Conservation (phyloP, 1,140 invertebrate species). For the Heliconius eleuchia region DNA sequence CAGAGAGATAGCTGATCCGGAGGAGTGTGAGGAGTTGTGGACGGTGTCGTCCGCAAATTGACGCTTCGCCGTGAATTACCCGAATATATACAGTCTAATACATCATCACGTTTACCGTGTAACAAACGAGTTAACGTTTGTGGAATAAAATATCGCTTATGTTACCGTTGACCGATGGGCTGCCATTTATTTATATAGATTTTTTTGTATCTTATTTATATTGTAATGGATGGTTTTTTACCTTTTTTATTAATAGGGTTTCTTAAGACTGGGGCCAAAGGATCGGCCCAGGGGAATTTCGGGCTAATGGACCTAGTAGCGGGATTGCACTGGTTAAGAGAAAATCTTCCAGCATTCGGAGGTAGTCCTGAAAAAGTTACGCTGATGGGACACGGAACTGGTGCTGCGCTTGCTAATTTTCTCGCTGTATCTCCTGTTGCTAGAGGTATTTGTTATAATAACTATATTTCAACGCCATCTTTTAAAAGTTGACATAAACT, state of each 20-base stretch:
- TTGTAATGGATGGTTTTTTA: not conserved
- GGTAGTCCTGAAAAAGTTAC: conserved; percentile 94
- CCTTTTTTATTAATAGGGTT: conserved; percentile 84
- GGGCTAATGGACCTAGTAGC: conserved; percentile 97
- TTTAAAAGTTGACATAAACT: no score
- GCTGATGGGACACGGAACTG: conserved; percentile 95
- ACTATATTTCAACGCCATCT: no score
- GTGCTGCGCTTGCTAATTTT: conserved; percentile 96
- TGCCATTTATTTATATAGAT: not conserved
- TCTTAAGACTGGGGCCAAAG: conserved; percentile 92
- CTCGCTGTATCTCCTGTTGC: conserved; percentile 96
- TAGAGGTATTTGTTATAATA: conserved; percentile 82
- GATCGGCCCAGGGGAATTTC: conserved; percentile 95
- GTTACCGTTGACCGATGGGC: not conserved
- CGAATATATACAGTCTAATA: conserved; percentile 22
- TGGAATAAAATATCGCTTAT: not conserved
- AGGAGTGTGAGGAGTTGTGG: conserved; percentile 25
- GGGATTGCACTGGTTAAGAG: conserved; percentile 95
- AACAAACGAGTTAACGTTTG: not conserved
- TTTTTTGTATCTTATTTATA: not conserved
- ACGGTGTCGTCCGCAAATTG: conserved; percentile 38
- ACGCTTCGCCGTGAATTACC: conserved; percentile 35
- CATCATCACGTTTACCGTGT: conserved; percentile 18
- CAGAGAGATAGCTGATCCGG: conserved; percentile 27
- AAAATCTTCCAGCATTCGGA: conserved; percentile 94